Base-by-base conservation (phyloP, 2,888 invertebrate species). In the Pandemis cinnamomeana region DNA sequence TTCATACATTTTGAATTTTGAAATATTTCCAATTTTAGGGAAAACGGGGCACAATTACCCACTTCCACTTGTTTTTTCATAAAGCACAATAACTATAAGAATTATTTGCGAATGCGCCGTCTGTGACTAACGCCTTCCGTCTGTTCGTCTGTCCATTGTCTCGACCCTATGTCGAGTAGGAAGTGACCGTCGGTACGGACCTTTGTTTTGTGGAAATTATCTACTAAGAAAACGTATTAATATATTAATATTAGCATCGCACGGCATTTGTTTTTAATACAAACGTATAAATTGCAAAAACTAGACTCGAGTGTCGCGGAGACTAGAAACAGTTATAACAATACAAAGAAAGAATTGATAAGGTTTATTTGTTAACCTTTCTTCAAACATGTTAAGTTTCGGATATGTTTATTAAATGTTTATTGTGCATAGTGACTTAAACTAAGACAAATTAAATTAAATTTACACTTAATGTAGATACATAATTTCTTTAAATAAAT, bases 121-220 rank as follows among this genome's bases (percentile, higher is more conserved):
- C 84, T 85, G 89, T 88, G 87, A 86, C 89, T 91, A 89, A 92
- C 88, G 89, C 78, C 86, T 92, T 88, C 91, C 91, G 89, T 91
- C 87, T 91, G 91, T 81, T 88, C 78, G 80, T 78, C 78, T 71
- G 78, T 78, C 77, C 82, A 79, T 84, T 86, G 86, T 84, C 78
- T 80, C 76, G 64, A 58, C 70, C 77, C 71, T 77, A 75, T 75
- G 75, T 71, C 76, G 71, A 75, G 69, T 75, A 84, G 89, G 87
- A 88, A 86, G 81, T 78, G 75, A 67, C 70, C 72, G 72, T 72
- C 77, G 72, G 72, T 74, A 15, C 78, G 79, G 63, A 72, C 83
- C 78, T 81, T 86, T 87, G 86, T 85, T 79, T 62, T 27, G 41
- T 63, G 55, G 20, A 41, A 42, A 58, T 62, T 64, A 63, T 68